Percentiles rank a stretch among this genome's conserved stretches.
Conservation (phyloP, 2,888 invertebrate genomes). For the Pedicia rivosa region DNA sequence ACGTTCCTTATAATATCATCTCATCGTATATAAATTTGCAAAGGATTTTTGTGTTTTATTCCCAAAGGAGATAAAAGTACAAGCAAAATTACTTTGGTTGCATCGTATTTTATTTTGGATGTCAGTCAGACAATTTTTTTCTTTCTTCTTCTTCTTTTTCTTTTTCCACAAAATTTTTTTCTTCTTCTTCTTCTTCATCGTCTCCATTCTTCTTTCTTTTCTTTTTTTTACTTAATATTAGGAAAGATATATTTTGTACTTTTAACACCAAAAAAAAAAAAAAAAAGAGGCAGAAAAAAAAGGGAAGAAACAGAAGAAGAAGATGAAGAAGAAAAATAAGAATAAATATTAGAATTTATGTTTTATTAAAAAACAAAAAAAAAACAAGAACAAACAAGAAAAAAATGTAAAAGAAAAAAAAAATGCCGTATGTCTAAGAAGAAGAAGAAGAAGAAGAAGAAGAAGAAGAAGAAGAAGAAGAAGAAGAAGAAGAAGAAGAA, state of each 20-base stretch:
- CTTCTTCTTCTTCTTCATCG: neutral
- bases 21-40: too few relatives aligned
- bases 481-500: too few relatives aligned
- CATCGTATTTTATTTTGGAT: conserved; percentile 7
- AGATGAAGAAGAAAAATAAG: neutral
- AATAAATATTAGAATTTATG: conserved; percentile 5
- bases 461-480: too few relatives aligned
- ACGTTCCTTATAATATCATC: too few relatives aligned
- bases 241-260: too few relatives aligned
- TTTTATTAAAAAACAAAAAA: conserved; percentile 5
- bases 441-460: too few relatives aligned
- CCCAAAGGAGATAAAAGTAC: conserved; percentile 4
- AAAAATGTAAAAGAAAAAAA: too few relatives aligned
- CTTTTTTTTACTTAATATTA: neutral
- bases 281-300: neutral
- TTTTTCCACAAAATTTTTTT: neutral
- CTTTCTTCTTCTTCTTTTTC: neutral
- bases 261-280: too few relatives aligned
- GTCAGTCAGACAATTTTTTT: conserved; percentile 4
- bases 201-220: neutral
- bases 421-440: too few relatives aligned
- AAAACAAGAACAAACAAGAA: too few relatives aligned
- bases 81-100: conserved; percentile 7
- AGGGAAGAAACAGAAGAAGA: neutral
- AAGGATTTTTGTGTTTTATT: conserved; percentile 1